Conservation (phyloP, 2,797 vertebrate genomes). For the Rhinoraja longicauda region DNA sequence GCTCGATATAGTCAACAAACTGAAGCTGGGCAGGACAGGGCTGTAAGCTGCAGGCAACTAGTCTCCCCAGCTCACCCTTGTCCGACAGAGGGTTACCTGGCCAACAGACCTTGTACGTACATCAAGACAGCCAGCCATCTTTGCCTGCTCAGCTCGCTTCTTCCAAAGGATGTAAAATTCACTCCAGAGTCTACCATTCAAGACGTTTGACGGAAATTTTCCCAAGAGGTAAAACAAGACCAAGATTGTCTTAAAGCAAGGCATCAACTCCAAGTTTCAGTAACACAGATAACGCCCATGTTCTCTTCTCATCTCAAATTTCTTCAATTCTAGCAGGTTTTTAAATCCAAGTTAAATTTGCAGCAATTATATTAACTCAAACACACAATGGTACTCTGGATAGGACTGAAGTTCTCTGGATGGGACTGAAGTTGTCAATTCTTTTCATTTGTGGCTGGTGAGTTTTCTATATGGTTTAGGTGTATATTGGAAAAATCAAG, state of each 20-base stretch:
- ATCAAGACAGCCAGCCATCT: neutral
- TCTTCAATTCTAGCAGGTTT: neutral
- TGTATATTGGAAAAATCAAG: neutral
- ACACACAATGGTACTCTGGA: neutral
- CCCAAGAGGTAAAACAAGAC: neutral
- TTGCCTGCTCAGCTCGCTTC: neutral
- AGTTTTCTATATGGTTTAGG: neutral
- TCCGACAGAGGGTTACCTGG: neutral
- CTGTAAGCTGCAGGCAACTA: too few species aligned
- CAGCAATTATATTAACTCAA: neutral
- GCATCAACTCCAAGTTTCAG: neutral
- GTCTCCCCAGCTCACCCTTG: neutral
- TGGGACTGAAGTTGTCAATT: too few species aligned
- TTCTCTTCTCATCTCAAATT: too few species aligned
- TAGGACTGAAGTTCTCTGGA: neutral
- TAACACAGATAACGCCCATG: neutral
- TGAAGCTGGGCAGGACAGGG: neutral
- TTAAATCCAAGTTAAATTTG: neutral
- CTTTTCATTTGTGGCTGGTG: neutral
- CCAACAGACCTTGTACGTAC: neutral
- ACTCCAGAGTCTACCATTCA: neutral
- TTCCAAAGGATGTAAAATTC: neutral
- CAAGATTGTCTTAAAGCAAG: neutral
- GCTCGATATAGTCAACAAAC: neutral
- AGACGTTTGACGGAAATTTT: neutral